These are phyloP conservation scores for Choreutis nemorana DNA, from an alignment of 2,888 invertebrate genomes.

Conservation along the genomic window DNA sequence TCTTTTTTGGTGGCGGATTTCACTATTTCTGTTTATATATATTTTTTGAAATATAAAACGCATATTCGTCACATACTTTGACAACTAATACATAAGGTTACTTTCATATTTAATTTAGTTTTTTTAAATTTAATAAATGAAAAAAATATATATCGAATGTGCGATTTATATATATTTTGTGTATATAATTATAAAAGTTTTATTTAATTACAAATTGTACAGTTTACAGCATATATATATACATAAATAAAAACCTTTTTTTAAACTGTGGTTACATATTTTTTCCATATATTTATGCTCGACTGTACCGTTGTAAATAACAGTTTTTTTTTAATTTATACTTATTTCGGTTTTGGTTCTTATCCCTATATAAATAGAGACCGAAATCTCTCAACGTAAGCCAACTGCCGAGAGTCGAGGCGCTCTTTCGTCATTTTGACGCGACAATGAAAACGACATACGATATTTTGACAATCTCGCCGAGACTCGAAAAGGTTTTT, in stretches of 20 bases:
- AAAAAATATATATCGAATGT: background rate
- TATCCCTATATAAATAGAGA: conserved; percentile 30
- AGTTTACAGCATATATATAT: no score
- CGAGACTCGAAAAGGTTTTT: conserved; percentile 49
- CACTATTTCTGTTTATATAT: conserved; percentile 11
- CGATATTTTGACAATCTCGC: conserved; percentile 51
- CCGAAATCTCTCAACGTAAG: conserved; percentile 61
- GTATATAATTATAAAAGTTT: background rate
- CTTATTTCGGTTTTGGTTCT: conserved; percentile 24
- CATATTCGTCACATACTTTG: no score
- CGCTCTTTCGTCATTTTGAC: conserved; percentile 51
- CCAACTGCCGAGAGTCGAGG: conserved; percentile 53
- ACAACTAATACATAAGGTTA: no score
- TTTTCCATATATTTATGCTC: background rate
- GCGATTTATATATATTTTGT: background rate
- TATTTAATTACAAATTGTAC: background rate
- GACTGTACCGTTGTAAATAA: background rate
- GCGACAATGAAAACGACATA: conserved; percentile 43
- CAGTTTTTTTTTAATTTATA: conserved; percentile 1
- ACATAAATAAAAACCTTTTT: background rate
- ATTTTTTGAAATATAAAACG: no score
- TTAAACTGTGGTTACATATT: background rate
- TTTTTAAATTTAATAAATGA: no score
- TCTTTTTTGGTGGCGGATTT: conserved; percentile 21
- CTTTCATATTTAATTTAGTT: no score